Conservation (phyloP, 2,888 invertebrate genomes). For the Macaria notata region DNA sequence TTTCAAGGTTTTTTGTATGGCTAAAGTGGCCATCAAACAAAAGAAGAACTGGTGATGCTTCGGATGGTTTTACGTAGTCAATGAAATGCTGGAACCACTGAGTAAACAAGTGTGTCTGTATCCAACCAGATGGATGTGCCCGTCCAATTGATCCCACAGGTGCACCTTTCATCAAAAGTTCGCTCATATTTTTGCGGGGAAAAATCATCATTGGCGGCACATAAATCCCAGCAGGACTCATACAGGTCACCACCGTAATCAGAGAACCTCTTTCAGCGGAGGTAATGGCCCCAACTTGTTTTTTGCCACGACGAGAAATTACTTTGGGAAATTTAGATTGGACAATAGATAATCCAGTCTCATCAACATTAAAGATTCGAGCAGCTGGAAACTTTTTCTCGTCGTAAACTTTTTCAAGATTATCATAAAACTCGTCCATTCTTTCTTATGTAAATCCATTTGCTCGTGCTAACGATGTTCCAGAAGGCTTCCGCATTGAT, state of each 20-base stretch:
- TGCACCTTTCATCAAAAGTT: slow-evolving; percentile 23
- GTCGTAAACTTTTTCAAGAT: slow-evolving; percentile 6
- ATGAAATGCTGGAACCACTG: slow-evolving; percentile 3
- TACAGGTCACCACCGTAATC: no score
- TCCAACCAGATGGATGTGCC: no score
- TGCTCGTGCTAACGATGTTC: no score
- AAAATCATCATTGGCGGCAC: slow-evolving; percentile 4
- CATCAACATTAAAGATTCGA: slow-evolving; percentile 29
- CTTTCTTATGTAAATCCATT: slow-evolving; percentile 5
- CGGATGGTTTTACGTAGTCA: not conserved
- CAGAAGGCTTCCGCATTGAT: no score
- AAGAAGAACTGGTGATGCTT: not conserved
- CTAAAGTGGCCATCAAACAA: slow-evolving; percentile 6
- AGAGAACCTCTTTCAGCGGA: slow-evolving; percentile 17
- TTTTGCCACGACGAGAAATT: slow-evolving; percentile 18
- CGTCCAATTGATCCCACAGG: slow-evolving; percentile 9
- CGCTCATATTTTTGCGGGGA: not conserved
- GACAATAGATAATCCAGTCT: slow-evolving; percentile 47
- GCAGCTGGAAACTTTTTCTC: no score
- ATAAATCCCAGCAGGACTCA: no score
- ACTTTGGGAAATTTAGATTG: slow-evolving; percentile 36
- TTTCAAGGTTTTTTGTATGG: slow-evolving; percentile 1
- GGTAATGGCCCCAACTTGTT: slow-evolving; percentile 23
- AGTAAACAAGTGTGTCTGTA: no score
- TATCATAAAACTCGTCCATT: slow-evolving; percentile 29